Conservation (phyloP, 1,140 invertebrate species). For the Araneus ventricosus region DNA sequence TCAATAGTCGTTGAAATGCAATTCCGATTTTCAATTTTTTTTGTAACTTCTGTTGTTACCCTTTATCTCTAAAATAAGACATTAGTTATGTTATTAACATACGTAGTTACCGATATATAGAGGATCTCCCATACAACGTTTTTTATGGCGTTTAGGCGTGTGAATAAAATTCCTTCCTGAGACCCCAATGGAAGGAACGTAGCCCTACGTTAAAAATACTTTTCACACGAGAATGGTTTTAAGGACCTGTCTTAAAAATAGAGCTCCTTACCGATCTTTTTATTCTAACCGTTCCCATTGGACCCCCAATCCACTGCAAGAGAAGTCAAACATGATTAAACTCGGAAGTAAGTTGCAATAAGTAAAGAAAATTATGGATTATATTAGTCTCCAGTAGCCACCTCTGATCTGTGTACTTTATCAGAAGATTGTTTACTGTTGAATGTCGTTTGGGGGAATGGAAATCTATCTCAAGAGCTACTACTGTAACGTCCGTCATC, state of each 20-base stretch:
- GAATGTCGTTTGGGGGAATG: neutral
- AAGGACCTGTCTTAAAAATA: neutral
- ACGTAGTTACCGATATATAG: too few species aligned
- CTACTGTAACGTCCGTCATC: neutral
- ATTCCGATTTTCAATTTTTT: too few species aligned
- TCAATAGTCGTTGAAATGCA: too few species aligned
- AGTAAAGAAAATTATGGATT: neutral
- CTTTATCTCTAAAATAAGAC: too few species aligned
- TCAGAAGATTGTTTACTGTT: slow-evolving; percentile 34
- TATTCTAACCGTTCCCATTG: neutral
- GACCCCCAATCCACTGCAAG: neutral
- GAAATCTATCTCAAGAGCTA: neutral
- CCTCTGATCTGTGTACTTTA: slow-evolving; percentile 22
- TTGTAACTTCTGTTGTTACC: too few species aligned
- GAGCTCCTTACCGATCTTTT: neutral
- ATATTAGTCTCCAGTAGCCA: neutral
- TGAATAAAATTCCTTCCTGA: too few species aligned
- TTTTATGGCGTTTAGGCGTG: too few species aligned
- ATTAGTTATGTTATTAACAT: too few species aligned
- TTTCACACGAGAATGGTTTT: too few species aligned
- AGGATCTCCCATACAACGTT: too few species aligned
- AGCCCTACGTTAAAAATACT: too few species aligned
- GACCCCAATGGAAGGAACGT: too few species aligned
- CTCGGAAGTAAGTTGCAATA: neutral
- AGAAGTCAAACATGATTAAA: neutral